Evolutionary conservation across 2,888 invertebrate species (phyloP), one percentile per base, ranked within the genome.

Genomic region (Limnephilus lunatus): DNA sequence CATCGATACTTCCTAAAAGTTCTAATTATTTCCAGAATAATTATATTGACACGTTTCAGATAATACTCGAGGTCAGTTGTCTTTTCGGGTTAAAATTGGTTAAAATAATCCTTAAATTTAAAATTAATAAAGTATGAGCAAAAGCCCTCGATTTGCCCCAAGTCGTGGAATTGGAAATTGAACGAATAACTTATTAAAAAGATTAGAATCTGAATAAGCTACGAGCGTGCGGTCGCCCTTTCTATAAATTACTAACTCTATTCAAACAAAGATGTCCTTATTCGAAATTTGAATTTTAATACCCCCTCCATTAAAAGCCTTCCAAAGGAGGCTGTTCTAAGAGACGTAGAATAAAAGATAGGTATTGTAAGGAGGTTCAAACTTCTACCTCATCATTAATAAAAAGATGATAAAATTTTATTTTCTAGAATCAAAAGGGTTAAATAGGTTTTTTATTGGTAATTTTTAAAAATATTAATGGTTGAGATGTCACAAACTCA

Each of bases 161-260:
- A 68, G 88, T 80, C 80, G 25, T 32, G 53, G 68, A 53, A 80
- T 80, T 88, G 39, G 19, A 30, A 39, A 90, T 82, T 85, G 85
- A 90, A 81, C 85, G 91, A 92, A 91, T 91, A 92, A 92, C 90
- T 92, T 92, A 92, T 92, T 93, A 90, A 93, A 92, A 93, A 91
- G 91, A 93, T 92, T 92, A 92, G 91, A 93, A 92, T 93, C 92
- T 81, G 85, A 83, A 91, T 85, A 90, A 91, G 87, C 86, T 82
- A 44, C 91, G 90, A 83, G 87, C 90, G 90, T 35, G 91, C 90
- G 90, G 91, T 85, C 85, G 86, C 39, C 89, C 89, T 90, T 81
- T 91, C 91, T 68, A 90, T 91, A 90, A 91, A 90, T 93, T 92
- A 91, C 91, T 92, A 89, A 91, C 90, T 89, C 86, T 90, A 91